Evolutionary conservation across 2,888 invertebrate species (phyloP), one percentile per base, ranked within the genome.

Genomic region (Microplitis manilae): DNA sequence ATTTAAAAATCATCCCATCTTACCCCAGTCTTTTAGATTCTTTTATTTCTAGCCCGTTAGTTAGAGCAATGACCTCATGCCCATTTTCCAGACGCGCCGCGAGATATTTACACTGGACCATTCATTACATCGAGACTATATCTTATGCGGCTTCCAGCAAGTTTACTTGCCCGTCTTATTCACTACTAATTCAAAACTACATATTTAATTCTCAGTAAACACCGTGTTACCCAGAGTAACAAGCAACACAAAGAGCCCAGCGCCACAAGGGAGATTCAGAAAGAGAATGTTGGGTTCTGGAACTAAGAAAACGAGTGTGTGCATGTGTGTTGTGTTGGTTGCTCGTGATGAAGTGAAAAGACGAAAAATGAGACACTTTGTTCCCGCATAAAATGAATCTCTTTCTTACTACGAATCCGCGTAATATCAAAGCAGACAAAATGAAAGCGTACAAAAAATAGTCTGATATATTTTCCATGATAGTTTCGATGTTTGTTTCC

Each of bases 181-280:
- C 81, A 76, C 79, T 83, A 85, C 86, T 89, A 88, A 89, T 88
- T 87, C 86, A 84, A 86, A 88, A 86, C 85, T 88, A 86, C 88
- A 89, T 89, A 88, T 89, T 89, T 89, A 88, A 89, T 87, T 85
- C 84, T 86, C 83, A 80, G 84, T 84, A 89, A 88, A 88, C 87
- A 79, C 65, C 64, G 79, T 83, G 85, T 84, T 84, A 81, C 83
- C 83, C 65, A 74, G 84, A 50, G 65, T 20, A 65, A 65, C 65
- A 65, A 38, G 84, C 81, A 85, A 85, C 71, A 73, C 70, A 73
- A 76, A 78, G 75, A 76, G 74, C 60, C n/a, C 68, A 64, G 69
- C n/a, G 73, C 67, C 68, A 60, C 75, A 62, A 64, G 73, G 73
- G 68, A 60, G 1, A 72, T 70, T 38, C n/a, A 60, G 15, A 59